Base-by-base conservation (phyloP, 2,888 invertebrate species). In the Philereme vetulata region DNA sequence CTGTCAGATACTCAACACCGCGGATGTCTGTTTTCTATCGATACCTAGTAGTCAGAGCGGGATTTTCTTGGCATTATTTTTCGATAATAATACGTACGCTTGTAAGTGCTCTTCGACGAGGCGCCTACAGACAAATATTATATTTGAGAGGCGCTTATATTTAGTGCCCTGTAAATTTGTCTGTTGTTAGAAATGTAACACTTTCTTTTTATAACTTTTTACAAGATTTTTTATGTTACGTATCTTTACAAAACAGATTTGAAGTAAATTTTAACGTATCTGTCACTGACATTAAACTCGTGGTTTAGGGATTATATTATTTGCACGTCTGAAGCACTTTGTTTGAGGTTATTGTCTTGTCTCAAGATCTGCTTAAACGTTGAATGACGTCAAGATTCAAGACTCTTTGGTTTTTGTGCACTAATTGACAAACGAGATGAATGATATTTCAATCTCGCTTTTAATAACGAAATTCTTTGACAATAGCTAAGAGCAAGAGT, bases 11-110 rank as follows among this genome's bases (percentile, higher is more conserved):
- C 76, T 81, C 75, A 80, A 78, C 80, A 80, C 82, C 70, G 58
- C 67, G 60, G 67, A 67, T 70, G 78, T 84, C 84, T 88, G 86
- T 75, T 84, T 80, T 83, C 72, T 72, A 82, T 86, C 83, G 76
- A 75, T 72, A 76, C 54, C 66, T 64, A 74, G 66, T 64, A 74
- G 66, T 58, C 54, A 35, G 67, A 64, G 71, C 77, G 64, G 65
- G 74, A 79, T 82, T 79, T 75, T 73, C 78, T 21, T 21, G 62
- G 35, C 64, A 53, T 62, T 82, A 81, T 81, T 78, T 79, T 77
- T 79, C 82, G 76, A 67, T 52, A 44, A 60, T 61, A 38, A 36
- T 36, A 65, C 51, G 60, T 59, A 62, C 61, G 53, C 59, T 53
- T 45, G 52, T 32, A 56, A 62, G 60, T 60, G 56, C 51, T 64